Base-by-base conservation (phyloP, 2,113 vertebrate genomes). In the Bubalus kerabau region DNA sequence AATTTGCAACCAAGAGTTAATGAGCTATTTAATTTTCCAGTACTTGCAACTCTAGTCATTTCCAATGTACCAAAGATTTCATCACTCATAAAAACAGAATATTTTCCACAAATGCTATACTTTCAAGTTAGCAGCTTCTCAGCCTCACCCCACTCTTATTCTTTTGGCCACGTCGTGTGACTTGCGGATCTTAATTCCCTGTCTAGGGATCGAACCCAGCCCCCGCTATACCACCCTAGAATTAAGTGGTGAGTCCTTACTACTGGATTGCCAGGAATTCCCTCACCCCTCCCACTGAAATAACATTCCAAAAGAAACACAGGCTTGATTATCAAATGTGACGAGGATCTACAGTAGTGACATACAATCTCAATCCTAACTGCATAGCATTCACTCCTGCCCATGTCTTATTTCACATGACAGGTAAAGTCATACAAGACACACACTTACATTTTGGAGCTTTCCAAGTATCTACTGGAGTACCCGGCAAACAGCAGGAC, bases 1-100 rank as follows among this genome's bases (percentile, higher is more conserved):
- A 76, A 80, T 95, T 32, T 81, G 5, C 30, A 91, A 96, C 62
- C 36, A 93, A 62, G 83, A 85, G 57, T 56, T 48, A 81, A 59
- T 6, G 56, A 84, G 11, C 14, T 80, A 67, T 26, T 87, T 32
- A 74, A 28, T 43, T 83, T 87, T 62, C 54, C 1, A 36, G 15
- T 52, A 57, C 28, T 60, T 32, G 7, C 15, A 40, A 64, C 4
- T 4, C 36, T 52, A n/a, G 40, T 54, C 15, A 81, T 76, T 80
- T 67, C 59, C 6, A 32, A 3, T 74, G 40, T 43, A 64, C 10
- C 32, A 30, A 78, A 85, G 56, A 80, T 32, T 43, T 30, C 60
- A 7, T 16, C 85, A 87, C 12, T 78, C n/a, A 48, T 21, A 71
- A 87, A 80, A 93, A 56, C 46, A 87, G 24, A 48, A 28, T 86